Conservation (phyloP, 2,888 invertebrate species). For the Hymenopus coronatus region DNA sequence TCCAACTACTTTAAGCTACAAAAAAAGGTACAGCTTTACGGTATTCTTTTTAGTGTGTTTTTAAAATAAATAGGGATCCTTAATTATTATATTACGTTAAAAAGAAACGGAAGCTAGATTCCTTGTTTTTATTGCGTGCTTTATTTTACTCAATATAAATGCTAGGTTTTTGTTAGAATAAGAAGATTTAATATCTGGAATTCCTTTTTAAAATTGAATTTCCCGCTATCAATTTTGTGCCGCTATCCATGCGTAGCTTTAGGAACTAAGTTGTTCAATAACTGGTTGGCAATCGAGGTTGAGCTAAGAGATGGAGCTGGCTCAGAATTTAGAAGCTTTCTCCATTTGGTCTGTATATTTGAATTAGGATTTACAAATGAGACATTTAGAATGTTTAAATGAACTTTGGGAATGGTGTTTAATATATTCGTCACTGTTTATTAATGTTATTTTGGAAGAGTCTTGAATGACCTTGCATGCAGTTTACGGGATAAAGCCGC, state of each 20-base stretch:
- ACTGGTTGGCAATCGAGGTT: conserved; percentile 32
- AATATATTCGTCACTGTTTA: background rate
- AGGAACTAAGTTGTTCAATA: conserved; percentile 32
- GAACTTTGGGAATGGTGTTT: background rate
- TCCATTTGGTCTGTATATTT: conserved; percentile 32
- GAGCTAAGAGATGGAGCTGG: conserved; percentile 36
- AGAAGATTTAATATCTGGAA: no score
- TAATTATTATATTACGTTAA: no score
- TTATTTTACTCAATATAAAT: no score
- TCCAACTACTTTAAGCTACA: no score
- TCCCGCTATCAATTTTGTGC: conserved; percentile 15
- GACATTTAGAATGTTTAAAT: background rate
- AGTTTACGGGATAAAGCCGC: conserved; percentile 5
- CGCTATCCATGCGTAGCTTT: conserved; percentile 33
- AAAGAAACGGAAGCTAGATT: no score
- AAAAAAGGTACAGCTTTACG: no score
- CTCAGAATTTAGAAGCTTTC: conserved; percentile 24
- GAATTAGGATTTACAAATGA: conserved; percentile 23
- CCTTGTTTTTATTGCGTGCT: no score
- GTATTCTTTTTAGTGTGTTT: no score
- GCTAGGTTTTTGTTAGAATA: no score
- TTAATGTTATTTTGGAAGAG: background rate
- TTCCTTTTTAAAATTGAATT: background rate
- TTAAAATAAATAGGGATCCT: no score
- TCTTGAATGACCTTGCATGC: conserved; percentile 25